Evolutionary conservation across 2,888 invertebrate species (phyloP).

Genomic region (Lepeophtheirus nordmannii): DNA sequence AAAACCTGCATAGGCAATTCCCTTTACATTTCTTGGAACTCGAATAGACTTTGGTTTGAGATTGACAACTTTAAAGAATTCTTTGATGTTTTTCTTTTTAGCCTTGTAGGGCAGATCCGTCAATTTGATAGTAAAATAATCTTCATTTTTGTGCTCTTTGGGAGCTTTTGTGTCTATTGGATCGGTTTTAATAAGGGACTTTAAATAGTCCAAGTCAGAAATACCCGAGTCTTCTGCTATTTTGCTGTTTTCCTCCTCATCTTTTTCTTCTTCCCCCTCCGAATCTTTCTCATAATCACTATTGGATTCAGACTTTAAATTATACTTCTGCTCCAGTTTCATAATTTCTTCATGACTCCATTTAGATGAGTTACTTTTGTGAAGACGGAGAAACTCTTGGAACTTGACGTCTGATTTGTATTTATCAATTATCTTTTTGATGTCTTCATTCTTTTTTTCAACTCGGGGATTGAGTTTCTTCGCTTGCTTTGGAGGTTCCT

Average conservation of each 20-base stretch:
- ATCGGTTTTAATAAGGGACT: slow-evolving; percentile 28
- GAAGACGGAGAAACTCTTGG: slow-evolving; percentile 71
- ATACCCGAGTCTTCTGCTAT: slow-evolving; percentile 53
- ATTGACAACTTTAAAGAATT: slow-evolving; percentile 57
- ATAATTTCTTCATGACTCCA: slow-evolving; percentile 43
- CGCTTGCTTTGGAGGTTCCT: slow-evolving; percentile 27
- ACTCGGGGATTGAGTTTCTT: slow-evolving; percentile 29
- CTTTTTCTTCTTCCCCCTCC: slow-evolving; percentile 30
- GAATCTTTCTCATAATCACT: slow-evolving; percentile 30
- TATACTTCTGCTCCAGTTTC: slow-evolving; percentile 30
- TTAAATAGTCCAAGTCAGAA: slow-evolving; percentile 50
- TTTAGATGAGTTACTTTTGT: slow-evolving; percentile 42
- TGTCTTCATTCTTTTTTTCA: slow-evolving; percentile 35
- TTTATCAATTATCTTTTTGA: slow-evolving; percentile 45
- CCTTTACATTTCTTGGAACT: slow-evolving; percentile 55
- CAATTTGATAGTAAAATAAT: slow-evolving; percentile 51
- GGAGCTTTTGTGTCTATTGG: slow-evolving; percentile 26
- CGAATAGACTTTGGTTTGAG: slow-evolving; percentile 60
- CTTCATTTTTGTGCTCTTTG: slow-evolving; percentile 21
- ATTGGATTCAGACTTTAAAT: slow-evolving; percentile 29
- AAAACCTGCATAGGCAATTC: slow-evolving; percentile 82
- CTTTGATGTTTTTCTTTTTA: slow-evolving; percentile 61
- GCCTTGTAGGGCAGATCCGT: slow-evolving; percentile 58
- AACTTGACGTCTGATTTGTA: slow-evolving; percentile 77
- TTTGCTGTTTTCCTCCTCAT: slow-evolving; percentile 40